Evolutionary conservation across 2,113 vertebrate species (phyloP), one percentile per base, ranked within the genome.

Genomic region (Cynoglossus semilaevis): DNA sequence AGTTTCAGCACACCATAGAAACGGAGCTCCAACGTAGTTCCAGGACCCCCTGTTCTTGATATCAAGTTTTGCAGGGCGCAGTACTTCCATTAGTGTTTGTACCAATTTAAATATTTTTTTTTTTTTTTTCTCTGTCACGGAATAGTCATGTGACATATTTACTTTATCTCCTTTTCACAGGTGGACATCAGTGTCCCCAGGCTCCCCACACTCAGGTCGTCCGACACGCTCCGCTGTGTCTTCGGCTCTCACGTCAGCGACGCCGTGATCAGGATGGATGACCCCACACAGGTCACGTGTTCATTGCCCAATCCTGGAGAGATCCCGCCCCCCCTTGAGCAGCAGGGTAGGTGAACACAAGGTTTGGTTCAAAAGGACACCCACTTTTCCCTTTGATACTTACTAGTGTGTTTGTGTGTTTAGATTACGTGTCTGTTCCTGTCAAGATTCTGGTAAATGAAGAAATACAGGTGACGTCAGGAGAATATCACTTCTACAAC

Each of bases 401-500:
- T n/a, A n/a, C n/a, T n/a, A n/a, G 7, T 73, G 15, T 58, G 15
- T 76, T 35, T 67, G 19, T 70, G 45, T 54, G 48, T 49, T 0
- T 70, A 99, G 96, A 97, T 82, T 94, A 86, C 16, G 93, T 96
- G 75, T 90, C 90, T 0, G 90, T 98, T 68, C 76, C 77, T 7
- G 82, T 98, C 45, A 81, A 64, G 44, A 78, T 99, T 18, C 64
- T 81, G 15, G 80, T 74, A 7, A 79, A 82, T 0, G 16, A 70
- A 0, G 12, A 4, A 0, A 78, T 94, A 45, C 87, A 89, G 71
- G 90, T 99, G 80, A 91, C 93, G 0, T 89, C 91, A 0, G 88
- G 91, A 58, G 80, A 79, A 52, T 99, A 94, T 58, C 90, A 89
- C 49, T 98, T 99, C 85, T 99, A 98, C 57, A 93, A 96, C 88